phyloP scores from a whole-genome alignment of 1,140 invertebrate genomes.

The Drosophila kanapiae region DNA sequence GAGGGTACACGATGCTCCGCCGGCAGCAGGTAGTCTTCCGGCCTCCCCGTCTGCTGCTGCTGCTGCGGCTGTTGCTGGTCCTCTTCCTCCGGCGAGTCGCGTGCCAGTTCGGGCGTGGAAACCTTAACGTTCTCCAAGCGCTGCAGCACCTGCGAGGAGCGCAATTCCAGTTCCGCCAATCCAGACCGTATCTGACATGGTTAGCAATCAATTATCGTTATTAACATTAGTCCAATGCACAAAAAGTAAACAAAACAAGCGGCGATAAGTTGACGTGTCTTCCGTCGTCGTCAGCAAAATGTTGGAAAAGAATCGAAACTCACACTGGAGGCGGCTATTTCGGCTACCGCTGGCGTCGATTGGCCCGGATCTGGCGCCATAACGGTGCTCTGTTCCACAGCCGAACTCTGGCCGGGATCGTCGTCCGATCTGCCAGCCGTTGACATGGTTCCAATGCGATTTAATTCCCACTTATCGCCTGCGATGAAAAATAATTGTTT shows the following conservation, averaged over 20 bases:
- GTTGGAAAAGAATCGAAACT: constrained; percentile 34
- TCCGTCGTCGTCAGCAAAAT: constrained; percentile 68
- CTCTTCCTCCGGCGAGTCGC: constrained; percentile 16
- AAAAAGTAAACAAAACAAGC: constrained; percentile 22
- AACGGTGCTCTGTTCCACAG: constrained; percentile 20
- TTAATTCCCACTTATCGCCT: constrained; percentile 27
- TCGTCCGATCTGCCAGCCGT: constrained; percentile 70
- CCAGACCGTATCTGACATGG: constrained; percentile 79
- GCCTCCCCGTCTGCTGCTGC: not conserved
- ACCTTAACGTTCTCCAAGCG: constrained; percentile 80
- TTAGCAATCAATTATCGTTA: constrained; percentile 14
- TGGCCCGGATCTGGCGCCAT: constrained; percentile 21
- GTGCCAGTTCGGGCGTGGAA: constrained; percentile 7
- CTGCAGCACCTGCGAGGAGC: constrained; percentile 79
- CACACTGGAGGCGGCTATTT: constrained; percentile 66
- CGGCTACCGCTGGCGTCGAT: constrained; percentile 52
- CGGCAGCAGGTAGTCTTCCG: constrained; percentile 36
- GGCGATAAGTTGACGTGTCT: constrained; percentile 39
- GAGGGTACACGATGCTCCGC: constrained; percentile 76
- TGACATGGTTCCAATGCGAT: constrained; percentile 58
- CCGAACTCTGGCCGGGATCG: constrained; percentile 49
- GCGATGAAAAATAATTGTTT: constrained; percentile 49
- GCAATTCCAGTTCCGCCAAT: constrained; percentile 78
- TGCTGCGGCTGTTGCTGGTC: constrained; percentile 8
- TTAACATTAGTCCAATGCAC: not conserved